A percentile compares a stretch with the other conserved stretches of the same genome.
Evolutionary conservation across 1,140 invertebrate genomes (phyloP).

Genomic region (Branchinecta lynchi): DNA sequence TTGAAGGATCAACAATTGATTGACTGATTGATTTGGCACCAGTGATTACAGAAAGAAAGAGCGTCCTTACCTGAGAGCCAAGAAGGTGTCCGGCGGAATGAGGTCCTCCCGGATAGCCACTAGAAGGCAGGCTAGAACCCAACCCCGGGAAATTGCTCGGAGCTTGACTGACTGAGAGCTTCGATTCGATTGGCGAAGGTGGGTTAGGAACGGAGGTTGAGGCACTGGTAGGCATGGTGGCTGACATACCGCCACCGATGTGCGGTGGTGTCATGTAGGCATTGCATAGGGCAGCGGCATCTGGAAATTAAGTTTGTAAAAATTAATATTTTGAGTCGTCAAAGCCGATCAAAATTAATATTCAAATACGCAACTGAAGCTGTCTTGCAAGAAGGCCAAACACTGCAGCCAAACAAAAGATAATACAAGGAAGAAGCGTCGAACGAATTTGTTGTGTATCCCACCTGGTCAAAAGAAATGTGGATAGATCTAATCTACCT

Average conservation of each 20-base stretch:
- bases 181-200: neutral
- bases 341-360: too few relatives aligned
- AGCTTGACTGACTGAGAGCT: neutral
- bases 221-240: neutral
- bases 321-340: too few relatives aligned
- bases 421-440: too few relatives aligned
- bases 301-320: neutral
- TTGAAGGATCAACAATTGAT: too few relatives aligned
- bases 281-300: conserved; percentile 6
- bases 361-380: too few relatives aligned
- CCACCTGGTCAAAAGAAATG: too few relatives aligned
- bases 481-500: too few relatives aligned
- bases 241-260: neutral
- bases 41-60: too few relatives aligned
- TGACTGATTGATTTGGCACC: too few relatives aligned
- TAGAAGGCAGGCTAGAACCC: neutral
- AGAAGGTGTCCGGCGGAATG: neutral
- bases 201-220: neutral
- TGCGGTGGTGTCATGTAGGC: neutral
- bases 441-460: too few relatives aligned
- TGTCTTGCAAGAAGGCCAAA: too few relatives aligned
- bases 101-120: neutral
- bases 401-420: too few relatives aligned
- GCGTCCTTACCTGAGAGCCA: neutral
- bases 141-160: neutral